Percentiles rank a stretch among this genome's conserved stretches.
phyloP scores from a whole-genome alignment of 1,140 invertebrate genomes.

The Octopus bimaculoides region DNA sequence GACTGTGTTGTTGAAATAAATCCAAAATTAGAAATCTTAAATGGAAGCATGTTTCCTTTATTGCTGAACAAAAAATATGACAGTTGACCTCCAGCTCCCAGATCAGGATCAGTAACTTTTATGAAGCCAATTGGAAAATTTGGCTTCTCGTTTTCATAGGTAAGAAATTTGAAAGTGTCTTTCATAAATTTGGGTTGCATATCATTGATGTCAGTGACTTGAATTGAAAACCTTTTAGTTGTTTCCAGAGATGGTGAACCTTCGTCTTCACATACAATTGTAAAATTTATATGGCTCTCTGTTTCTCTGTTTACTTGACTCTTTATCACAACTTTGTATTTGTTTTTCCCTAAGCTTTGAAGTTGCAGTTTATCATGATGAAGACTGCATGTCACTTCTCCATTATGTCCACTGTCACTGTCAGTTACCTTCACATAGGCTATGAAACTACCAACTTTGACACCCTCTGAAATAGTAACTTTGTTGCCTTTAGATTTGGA shows the following conservation, averaged over 20 bases:
- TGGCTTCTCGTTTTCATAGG: conserved; percentile 36
- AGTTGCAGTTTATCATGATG: conserved; percentile 38
- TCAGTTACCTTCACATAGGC: conserved; percentile 85
- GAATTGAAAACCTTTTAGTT: conserved; percentile 77
- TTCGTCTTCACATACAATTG: conserved; percentile 39
- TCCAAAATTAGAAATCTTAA: conserved; percentile 62
- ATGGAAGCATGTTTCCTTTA: conserved; percentile 39
- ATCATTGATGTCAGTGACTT: conserved; percentile 89
- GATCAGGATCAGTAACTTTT: conserved; percentile 38
- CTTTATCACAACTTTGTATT: conserved; percentile 84
- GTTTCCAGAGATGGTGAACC: conserved; percentile 65
- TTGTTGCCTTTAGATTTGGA: conserved; percentile 33
- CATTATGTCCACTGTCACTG: conserved; percentile 90
- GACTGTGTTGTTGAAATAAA: conserved; percentile 79
- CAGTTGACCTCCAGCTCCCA: conserved; percentile 35
- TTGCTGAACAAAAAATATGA: conserved; percentile 29
- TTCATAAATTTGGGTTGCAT: conserved; percentile 42
- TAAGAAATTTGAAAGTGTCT: conserved; percentile 36
- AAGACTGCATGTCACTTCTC: conserved; percentile 81
- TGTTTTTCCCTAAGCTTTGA: conserved; percentile 76
- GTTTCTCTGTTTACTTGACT: conserved; percentile 69
- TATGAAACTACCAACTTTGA: conserved; percentile 70
- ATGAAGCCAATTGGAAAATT: conserved; percentile 36
- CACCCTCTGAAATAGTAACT: conserved; percentile 40
- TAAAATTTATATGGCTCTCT: conserved; percentile 66